Evolutionary conservation across 2,888 invertebrate genomes (phyloP).

Genomic region (Chalcosyrphus nemorum): DNA sequence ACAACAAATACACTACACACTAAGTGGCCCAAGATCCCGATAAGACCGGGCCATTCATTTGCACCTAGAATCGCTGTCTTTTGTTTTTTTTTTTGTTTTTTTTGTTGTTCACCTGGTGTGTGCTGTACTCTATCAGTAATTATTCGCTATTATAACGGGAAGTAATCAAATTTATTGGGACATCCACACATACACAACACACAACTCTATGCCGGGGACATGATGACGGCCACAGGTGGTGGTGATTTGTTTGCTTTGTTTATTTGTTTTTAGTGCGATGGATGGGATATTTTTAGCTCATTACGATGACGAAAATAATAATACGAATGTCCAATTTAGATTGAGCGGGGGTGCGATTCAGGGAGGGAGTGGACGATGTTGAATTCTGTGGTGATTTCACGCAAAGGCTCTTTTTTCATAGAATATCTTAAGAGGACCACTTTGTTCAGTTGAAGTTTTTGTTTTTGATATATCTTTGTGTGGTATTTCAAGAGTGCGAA

Average conservation of each 20-base stretch:
- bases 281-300: slow-evolving; percentile 48
- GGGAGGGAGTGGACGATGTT: neutral
- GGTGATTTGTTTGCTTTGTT: slow-evolving; percentile 57
- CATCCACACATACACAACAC: neutral
- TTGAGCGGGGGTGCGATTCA: neutral
- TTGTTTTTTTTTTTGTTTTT: too few species aligned
- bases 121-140: slow-evolving; percentile 57
- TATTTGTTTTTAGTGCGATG: slow-evolving; percentile 20
- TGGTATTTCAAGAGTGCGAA: neutral
- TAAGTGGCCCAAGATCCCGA: slow-evolving; percentile 26
- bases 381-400: slow-evolving; percentile 10
- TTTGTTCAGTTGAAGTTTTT: neutral
- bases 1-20: neutral
- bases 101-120: slow-evolving; percentile 49
- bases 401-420: neutral
- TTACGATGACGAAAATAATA: slow-evolving; percentile 57
- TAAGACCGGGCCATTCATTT: slow-evolving; percentile 52
- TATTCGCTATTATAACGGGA: slow-evolving; percentile 51
- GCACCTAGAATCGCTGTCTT: slow-evolving; percentile 54
- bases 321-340: slow-evolving; percentile 17
- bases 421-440: neutral
- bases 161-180: slow-evolving; percentile 65
- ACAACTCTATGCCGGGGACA: neutral
- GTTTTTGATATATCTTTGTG: neutral
- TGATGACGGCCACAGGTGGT: slow-evolving; percentile 63